These are phyloP conservation scores for Leptopilina boulardi DNA, from an alignment of 1,140 invertebrate genomes.

Conservation along the genomic window DNA sequence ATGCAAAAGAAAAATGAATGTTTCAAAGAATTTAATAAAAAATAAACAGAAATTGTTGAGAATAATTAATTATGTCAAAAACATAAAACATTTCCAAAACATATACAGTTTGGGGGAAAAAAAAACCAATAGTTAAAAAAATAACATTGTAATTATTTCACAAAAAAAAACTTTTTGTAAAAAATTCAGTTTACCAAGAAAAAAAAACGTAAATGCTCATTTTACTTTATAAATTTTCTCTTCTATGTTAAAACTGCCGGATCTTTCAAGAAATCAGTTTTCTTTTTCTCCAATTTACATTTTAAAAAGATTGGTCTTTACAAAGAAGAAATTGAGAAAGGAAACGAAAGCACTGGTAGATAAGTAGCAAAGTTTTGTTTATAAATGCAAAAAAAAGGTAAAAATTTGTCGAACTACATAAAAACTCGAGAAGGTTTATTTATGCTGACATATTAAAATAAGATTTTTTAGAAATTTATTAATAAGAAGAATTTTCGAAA, in stretches of 20 bases:
- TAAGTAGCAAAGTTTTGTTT: slow-evolving; percentile 16
- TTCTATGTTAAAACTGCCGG: not conserved
- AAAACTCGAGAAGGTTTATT: not conserved
- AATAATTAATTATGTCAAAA: too few relatives aligned
- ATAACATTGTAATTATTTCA: too few relatives aligned
- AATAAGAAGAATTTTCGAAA: too few relatives aligned
- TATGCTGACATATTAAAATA: too few relatives aligned
- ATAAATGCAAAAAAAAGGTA: not conserved
- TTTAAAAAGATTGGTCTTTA: not conserved
- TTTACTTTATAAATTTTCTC: not conserved
- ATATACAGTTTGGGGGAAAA: too few relatives aligned
- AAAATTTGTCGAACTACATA: not conserved
- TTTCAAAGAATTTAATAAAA: too few relatives aligned
- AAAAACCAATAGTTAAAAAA: too few relatives aligned
- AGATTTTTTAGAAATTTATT: not conserved
- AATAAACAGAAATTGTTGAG: too few relatives aligned
- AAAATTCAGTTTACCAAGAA: not conserved
- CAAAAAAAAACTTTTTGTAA: not conserved
- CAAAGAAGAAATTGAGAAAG: not conserved
- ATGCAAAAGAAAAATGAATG: too few relatives aligned
- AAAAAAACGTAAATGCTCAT: not conserved
- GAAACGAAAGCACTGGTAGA: not conserved
- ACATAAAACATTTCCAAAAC: too few relatives aligned
- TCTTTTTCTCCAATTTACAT: not conserved
- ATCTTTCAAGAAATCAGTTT: slow-evolving; percentile 14